Conservation (phyloP, 23 tunicate genomes). For the Ciona savignyi region DNA sequence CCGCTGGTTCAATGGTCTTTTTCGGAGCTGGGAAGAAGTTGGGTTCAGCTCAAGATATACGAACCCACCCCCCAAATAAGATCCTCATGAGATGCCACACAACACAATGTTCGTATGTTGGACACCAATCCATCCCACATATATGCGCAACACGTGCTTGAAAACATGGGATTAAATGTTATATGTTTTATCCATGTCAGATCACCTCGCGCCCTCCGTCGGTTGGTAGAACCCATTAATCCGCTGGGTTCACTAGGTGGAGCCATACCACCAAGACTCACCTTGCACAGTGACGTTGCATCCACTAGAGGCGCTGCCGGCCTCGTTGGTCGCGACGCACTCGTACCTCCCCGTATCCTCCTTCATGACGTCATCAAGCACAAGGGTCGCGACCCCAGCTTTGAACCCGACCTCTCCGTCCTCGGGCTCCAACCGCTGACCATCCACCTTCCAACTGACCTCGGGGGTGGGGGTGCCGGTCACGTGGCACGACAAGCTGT, state of each 20-base stretch:
- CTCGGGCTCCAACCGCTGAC: conserved; percentile 48
- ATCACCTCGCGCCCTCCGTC: too few relatives aligned
- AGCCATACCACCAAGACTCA: conserved; percentile 2
- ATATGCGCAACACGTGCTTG: too few relatives aligned
- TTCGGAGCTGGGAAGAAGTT: not conserved
- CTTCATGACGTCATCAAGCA: conserved; percentile 77
- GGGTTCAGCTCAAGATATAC: too few relatives aligned
- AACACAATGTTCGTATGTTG: too few relatives aligned
- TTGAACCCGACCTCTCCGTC: conserved; percentile 63
- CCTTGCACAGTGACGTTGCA: conserved; percentile 81
- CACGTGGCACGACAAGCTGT: conserved; percentile 57
- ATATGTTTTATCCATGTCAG: too few relatives aligned
- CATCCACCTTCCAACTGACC: conserved; percentile 73
- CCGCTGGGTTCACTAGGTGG: too few relatives aligned
- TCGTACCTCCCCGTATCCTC: conserved; percentile 76
- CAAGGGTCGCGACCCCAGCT: conserved; percentile 68
- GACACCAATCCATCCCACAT: too few relatives aligned
- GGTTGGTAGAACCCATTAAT: too few relatives aligned
- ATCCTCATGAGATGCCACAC: too few relatives aligned
- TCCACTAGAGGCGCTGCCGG: conserved; percentile 27
- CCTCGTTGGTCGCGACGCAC: conserved; percentile 57
- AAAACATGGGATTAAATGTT: too few relatives aligned
- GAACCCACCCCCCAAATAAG: too few relatives aligned
- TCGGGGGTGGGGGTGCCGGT: conserved; percentile 38
- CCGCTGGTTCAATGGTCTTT: not conserved